Conservation (phyloP, 2,888 invertebrate species). For the Hypena proboscidalis region DNA sequence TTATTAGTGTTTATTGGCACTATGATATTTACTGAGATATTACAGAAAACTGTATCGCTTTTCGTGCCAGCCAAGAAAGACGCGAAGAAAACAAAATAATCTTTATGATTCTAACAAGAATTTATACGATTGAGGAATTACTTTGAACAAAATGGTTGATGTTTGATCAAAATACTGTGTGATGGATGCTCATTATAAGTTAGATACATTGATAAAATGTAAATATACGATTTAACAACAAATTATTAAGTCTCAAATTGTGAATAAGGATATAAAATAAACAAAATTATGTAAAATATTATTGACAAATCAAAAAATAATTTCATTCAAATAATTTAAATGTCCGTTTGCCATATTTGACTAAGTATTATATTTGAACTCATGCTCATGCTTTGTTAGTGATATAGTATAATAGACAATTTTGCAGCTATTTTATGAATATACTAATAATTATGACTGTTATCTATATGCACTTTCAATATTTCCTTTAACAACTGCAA, state of each 20-base stretch:
- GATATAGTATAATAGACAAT: too few species aligned
- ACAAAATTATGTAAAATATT: too few species aligned
- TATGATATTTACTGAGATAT: slow-evolving; percentile 94
- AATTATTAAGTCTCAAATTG: slow-evolving; percentile 1
- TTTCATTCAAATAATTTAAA: neutral
- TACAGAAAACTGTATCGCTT: slow-evolving; percentile 78
- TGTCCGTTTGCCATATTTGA: neutral
- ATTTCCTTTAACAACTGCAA: too few species aligned
- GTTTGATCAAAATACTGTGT: too few species aligned
- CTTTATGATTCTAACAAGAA: neutral
- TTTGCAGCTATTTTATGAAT: too few species aligned
- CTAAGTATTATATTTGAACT: slow-evolving; percentile 6
- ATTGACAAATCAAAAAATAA: neutral
- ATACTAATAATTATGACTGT: too few species aligned
- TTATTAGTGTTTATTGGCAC: slow-evolving; percentile 96
- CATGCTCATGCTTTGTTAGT: slow-evolving; percentile 4
- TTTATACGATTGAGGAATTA: neutral
- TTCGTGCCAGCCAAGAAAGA: slow-evolving; percentile 61
- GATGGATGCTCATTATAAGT: too few species aligned
- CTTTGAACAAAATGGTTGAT: slow-evolving; percentile 5
- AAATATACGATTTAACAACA: too few species aligned
- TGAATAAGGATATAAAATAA: neutral
- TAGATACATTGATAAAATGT: too few species aligned
- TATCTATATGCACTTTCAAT: too few species aligned
- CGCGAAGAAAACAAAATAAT: slow-evolving; percentile 63